Conservation (phyloP, 2,888 invertebrate species). For the Lordiphosa fenestrarum region DNA sequence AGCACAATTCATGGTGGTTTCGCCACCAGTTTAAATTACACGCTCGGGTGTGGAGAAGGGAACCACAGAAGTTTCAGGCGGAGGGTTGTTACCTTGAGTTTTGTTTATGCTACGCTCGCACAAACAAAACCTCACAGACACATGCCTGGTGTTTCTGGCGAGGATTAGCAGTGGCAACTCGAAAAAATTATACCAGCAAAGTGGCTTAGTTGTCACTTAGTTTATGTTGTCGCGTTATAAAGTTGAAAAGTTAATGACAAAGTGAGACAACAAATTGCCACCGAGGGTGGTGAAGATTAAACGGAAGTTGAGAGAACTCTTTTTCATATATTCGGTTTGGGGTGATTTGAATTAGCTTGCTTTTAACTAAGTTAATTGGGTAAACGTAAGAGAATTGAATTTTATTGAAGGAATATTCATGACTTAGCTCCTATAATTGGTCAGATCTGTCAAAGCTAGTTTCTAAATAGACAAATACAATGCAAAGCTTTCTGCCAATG, state of each 20-base stretch:
- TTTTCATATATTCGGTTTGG: no score
- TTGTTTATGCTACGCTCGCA: constrained; percentile 19
- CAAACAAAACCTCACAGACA: constrained; percentile 11
- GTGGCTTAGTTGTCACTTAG: constrained; percentile 29
- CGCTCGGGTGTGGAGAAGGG: constrained; percentile 6
- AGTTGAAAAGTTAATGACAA: constrained; percentile 32
- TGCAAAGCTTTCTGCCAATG: no score
- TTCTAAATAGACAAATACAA: no score
- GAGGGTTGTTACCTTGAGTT: constrained; percentile 53
- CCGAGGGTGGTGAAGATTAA: neutral
- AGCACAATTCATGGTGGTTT: constrained; percentile 24
- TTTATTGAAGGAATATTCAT: no score
- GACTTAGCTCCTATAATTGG: no score
- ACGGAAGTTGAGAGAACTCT: no score
- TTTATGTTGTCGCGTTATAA: constrained; percentile 15
- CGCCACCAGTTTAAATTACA: constrained; percentile 33
- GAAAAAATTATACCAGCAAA: constrained; percentile 24
- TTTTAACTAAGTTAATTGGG: no score
- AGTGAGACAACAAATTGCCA: constrained; percentile 1
- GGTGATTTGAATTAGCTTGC: no score
- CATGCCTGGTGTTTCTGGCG: constrained; percentile 6
- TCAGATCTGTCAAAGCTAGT: no score
- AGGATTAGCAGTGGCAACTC: constrained; percentile 17
- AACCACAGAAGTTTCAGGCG: constrained; percentile 22
- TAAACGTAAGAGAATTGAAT: no score